Conservation (phyloP, 2,797 vertebrate species). For the Channa striata region DNA sequence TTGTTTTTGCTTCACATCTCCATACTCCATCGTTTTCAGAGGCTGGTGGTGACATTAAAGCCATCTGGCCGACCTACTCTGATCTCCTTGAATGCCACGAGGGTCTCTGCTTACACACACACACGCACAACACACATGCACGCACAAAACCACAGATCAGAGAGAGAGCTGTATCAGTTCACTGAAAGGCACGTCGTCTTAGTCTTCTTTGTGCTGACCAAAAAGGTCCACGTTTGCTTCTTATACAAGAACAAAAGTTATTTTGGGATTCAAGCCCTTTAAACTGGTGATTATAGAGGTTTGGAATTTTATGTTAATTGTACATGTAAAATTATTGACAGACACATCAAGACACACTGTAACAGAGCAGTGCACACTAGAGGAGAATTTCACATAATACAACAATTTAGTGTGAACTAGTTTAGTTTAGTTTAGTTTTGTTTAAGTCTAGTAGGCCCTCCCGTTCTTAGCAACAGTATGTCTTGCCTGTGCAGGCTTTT, state of each 20-base stretch:
- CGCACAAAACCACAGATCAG: conserved; percentile 19
- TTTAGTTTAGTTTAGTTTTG: no score
- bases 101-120: conserved; percentile 39
- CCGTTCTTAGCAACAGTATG: background rate
- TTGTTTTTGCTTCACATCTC: conserved; percentile 73
- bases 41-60: conserved; percentile 76
- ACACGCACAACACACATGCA: conserved; percentile 18
- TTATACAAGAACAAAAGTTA: conserved; percentile 6
- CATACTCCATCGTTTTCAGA: conserved; percentile 53
- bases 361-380: no score
- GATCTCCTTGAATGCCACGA: conserved; percentile 44
- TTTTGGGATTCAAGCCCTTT: conserved; percentile 43
- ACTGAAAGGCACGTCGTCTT: conserved; percentile 12
- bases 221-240: conserved; percentile 14
- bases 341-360: no score
- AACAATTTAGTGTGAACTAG: no score
- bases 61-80: conserved; percentile 70
- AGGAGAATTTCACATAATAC: background rate
- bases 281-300: conserved; percentile 8
- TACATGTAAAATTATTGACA: no score
- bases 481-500: background rate
- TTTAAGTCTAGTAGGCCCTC: no score
- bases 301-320: no score
- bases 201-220: background rate
- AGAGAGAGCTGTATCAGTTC: conserved; percentile 5